phyloP scores from a whole-genome alignment of 2,797 vertebrate genomes.

The Labroides dimidiatus region DNA sequence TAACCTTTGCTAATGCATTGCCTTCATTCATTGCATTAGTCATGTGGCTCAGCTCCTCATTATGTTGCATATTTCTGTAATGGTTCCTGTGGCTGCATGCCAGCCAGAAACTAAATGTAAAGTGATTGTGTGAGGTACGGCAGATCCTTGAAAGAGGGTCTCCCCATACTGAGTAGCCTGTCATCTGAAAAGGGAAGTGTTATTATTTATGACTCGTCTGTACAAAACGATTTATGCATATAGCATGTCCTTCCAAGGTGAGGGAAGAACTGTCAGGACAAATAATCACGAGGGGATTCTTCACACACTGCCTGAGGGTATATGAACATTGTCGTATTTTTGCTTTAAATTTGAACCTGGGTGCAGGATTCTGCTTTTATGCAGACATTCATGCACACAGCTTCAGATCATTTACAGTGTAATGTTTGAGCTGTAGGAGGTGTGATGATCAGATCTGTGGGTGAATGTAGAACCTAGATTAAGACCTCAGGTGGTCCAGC shows the following conservation, averaged over 20 bases:
- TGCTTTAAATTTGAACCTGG: constrained; percentile 19
- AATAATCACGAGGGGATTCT: constrained; percentile 15
- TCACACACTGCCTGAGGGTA: background rate
- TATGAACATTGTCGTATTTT: constrained; percentile 1
- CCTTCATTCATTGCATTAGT: constrained; percentile 29
- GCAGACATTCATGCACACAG: constrained; percentile 13
- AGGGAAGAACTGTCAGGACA: background rate
- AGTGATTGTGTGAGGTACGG: constrained; percentile 14
- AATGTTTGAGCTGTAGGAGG: constrained; percentile 27
- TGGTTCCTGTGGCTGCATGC: constrained; percentile 58
- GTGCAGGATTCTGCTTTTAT: constrained; percentile 22
- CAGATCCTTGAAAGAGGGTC: constrained; percentile 17
- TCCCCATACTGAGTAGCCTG: constrained; percentile 23
- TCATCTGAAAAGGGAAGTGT: constrained; percentile 12
- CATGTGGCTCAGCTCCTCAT: constrained; percentile 37
- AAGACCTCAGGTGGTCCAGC: constrained; percentile 47
- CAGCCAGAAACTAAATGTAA: constrained; percentile 47
- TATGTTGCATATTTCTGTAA: constrained; percentile 61
- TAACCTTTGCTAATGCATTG: constrained; percentile 40
- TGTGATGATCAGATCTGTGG: constrained; percentile 39
- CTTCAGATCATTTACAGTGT: constrained; percentile 15
- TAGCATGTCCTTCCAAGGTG: background rate
- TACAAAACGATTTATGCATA: constrained; percentile 6
- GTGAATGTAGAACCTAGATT: constrained; percentile 54
- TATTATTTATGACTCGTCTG: constrained; percentile 16